Evolutionary conservation across 2,113 vertebrate genomes (phyloP), one percentile per base, ranked within the genome.

Genomic region (Lonchura striata): DNA sequence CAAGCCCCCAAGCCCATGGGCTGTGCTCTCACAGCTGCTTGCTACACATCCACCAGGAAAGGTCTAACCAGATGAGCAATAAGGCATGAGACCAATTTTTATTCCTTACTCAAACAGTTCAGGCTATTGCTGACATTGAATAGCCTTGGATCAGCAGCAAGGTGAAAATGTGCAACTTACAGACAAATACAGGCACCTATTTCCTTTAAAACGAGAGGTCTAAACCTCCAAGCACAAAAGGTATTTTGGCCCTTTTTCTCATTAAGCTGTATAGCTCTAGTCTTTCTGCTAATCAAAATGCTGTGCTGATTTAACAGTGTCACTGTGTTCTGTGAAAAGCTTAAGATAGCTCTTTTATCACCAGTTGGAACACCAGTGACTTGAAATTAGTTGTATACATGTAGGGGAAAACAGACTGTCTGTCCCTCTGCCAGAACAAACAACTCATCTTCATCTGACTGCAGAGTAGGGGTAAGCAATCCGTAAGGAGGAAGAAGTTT

Each of bases 351-450:
- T 94, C 77, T 96, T 94, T 96, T 94, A 84, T 92, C 89, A 96
- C 94, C 89, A 94, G 70, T 70, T 93, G 96, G 91, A 95, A 96
- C 91, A 96, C 72, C 84, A 88, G 85, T 80, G 88, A 87, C 83
- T 96, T 79, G 82, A 89, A 94, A 96, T 94, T 86, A 94, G 88
- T 88, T 96, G 88, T 92, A 90, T 93, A 90, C 77, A 79, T 64
- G 82, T 75, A 93, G 21, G 39, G 82, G 60, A 95, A 96, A 96
- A 94, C 93, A 97, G 93, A 93, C 94, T 96, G 94, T 52, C 95
- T 94, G 92, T 96, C 88, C 93, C 86, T 93, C 88, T 94, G 93
- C 95, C 95, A 97, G 92, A 96, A 90, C 93, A 94, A 94, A 94
- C 96, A 97, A 83, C 90, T 96, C 95, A 82, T 86, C 77, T 84